Percentiles rank a stretch among this genome's conserved stretches.
Conservation (phyloP, 2,797 vertebrate species). For the Botia kubotai region DNA sequence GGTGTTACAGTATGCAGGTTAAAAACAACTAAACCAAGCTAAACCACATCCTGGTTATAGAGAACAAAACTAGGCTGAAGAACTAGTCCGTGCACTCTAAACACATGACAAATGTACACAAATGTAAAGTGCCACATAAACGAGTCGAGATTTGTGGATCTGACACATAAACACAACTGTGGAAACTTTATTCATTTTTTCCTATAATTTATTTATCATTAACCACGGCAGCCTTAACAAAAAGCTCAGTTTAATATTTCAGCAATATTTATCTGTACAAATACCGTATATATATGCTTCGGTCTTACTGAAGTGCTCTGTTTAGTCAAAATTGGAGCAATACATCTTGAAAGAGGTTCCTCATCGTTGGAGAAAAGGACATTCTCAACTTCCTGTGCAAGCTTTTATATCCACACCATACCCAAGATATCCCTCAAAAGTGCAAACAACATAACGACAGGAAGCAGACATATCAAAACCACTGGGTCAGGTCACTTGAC, state of each 20-base stretch:
- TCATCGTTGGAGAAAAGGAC: conserved; percentile 16
- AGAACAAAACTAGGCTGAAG: not conserved
- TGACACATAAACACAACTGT: not conserved
- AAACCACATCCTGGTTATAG: conserved; percentile 25
- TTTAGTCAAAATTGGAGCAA: conserved; percentile 22
- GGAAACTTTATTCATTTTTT: not conserved
- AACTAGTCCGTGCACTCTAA: conserved; percentile 20
- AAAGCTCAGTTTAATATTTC: not conserved
- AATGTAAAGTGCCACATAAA: not conserved
- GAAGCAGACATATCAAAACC: conserved; percentile 20
- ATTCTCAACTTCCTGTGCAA: conserved; percentile 11
- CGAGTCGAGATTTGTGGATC: not conserved
- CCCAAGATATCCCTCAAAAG: not conserved
- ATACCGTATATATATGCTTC: not conserved
- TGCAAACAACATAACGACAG: conserved; percentile 4
- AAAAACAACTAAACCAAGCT: not conserved
- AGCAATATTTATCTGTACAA: not conserved
- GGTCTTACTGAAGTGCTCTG: not conserved
- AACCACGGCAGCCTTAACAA: not conserved
- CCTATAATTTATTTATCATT: not conserved
- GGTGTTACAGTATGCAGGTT: not conserved
- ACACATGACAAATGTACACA: not conserved
- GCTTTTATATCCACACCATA: conserved; percentile 29
- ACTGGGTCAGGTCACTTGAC: conserved; percentile 30
- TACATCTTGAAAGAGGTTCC: conserved; percentile 31